Evolutionary conservation across 2,888 invertebrate genomes (phyloP).

Genomic region (Mesopsocus fuscifrons): DNA sequence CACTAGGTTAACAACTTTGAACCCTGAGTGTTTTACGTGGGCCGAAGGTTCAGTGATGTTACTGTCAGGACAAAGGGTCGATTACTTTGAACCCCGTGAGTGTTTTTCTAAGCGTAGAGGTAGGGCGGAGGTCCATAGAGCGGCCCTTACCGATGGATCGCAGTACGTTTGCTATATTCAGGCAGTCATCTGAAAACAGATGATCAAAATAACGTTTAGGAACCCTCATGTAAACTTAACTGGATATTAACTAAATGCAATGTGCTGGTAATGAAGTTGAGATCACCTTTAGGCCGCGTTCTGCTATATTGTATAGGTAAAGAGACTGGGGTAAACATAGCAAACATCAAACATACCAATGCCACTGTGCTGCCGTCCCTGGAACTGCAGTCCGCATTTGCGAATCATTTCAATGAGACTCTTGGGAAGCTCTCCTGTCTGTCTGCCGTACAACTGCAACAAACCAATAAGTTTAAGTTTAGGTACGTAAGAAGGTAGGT

Average conservation of each 20-base stretch:
- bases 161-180: constrained; percentile 6
- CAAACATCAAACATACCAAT: too few species aligned
- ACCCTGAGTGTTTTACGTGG: too few species aligned
- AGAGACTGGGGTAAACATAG: neutral
- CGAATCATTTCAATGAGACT: constrained; percentile 23
- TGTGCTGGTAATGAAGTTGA: too few species aligned
- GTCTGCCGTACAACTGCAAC: neutral
- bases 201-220: neutral
- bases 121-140: neutral
- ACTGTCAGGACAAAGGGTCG: too few species aligned
- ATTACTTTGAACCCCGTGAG: neutral
- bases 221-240: neutral
- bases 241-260: too few species aligned
- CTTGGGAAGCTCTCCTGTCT: neutral
- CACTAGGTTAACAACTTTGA: too few species aligned
- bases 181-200: constrained; percentile 6
- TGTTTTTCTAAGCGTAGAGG: neutral
- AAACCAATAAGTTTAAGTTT: neutral
- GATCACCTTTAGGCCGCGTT: too few species aligned
- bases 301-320: too few species aligned
- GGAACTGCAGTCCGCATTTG: constrained; percentile 20
- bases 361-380: constrained; percentile 29
- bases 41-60: too few species aligned
- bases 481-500: too few species aligned
- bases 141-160: too few species aligned